Conservation (phyloP, 1,140 invertebrate species). For the Eumeta japonica region DNA sequence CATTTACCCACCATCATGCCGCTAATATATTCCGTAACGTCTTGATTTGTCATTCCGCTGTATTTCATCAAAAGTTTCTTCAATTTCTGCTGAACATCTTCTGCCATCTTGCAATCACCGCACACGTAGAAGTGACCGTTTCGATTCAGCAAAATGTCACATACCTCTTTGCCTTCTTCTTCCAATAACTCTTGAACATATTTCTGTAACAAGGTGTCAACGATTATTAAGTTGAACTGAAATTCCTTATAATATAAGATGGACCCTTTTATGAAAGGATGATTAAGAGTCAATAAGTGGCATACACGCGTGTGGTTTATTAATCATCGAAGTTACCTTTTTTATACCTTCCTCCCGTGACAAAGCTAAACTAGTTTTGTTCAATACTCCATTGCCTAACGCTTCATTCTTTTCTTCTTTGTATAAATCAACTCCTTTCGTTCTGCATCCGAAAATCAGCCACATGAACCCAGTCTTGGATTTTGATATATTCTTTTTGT, state of each 20-base stretch:
- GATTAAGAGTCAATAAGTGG: too few relatives aligned
- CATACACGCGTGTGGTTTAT: too few relatives aligned
- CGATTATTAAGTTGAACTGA: not conserved
- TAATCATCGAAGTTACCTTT: conserved; percentile 65
- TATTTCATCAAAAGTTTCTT: conserved; percentile 81
- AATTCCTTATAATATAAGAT: conserved; percentile 2
- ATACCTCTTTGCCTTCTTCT: conserved; percentile 74
- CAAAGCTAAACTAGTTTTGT: conserved; percentile 77
- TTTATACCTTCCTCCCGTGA: conserved; percentile 76
- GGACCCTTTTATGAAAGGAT: too few relatives aligned
- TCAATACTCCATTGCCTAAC: conserved; percentile 69
- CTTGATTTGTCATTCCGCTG: conserved; percentile 72
- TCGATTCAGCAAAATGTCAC: conserved; percentile 72
- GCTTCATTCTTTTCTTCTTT: conserved; percentile 78
- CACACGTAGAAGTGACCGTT: conserved; percentile 94
- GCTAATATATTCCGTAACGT: conserved; percentile 82
- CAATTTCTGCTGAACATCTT: conserved; percentile 92
- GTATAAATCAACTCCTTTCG: conserved; percentile 81
- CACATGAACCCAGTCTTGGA: conserved; percentile 67
- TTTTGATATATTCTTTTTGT: conserved; percentile 13
- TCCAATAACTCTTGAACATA: conserved; percentile 91
- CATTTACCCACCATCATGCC: conserved; percentile 74
- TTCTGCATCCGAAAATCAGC: conserved; percentile 90
- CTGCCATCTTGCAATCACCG: conserved; percentile 98
- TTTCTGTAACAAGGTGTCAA: conserved; percentile 62